Evolutionary conservation across 2,888 invertebrate species (phyloP).

Genomic region (Drosophila phalerata): DNA sequence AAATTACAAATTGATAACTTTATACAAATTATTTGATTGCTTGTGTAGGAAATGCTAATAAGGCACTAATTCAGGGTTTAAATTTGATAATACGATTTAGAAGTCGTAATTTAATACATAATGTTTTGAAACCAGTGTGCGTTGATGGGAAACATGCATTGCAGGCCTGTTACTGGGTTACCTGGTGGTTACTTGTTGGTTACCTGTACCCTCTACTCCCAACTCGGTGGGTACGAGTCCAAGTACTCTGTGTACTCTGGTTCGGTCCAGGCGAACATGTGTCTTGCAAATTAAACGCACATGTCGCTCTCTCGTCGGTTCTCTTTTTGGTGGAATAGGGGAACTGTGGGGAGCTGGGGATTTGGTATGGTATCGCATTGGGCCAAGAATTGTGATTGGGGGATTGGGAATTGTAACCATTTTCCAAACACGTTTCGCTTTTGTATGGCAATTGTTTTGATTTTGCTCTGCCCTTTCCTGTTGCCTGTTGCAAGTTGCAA

Average conservation of each 20-base stretch:
- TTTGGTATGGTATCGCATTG: not conserved
- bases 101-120: no score
- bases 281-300: conserved; percentile 85
- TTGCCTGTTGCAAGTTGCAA: conserved; percentile 38
- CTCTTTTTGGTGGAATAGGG: conserved; percentile 3
- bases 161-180: conserved; percentile 52
- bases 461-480: conserved; percentile 68
- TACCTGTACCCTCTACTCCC: conserved; percentile 9
- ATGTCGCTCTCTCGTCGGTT: conserved; percentile 64
- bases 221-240: not conserved
- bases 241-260: conserved; percentile 14
- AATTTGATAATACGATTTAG: no score
- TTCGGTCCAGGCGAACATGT: conserved; percentile 59
- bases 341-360: not conserved
- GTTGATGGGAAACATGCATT: conserved; percentile 32
- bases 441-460: conserved; percentile 65
- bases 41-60: no score
- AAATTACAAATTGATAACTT: no score
- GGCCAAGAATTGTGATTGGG: conserved; percentile 22
- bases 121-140: conserved; percentile 25
- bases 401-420: conserved; percentile 25
- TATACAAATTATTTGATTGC: no score
- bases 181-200: conserved; percentile 26
- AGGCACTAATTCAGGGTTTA: no score
- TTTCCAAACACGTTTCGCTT: conserved; percentile 54